Percentiles rank a stretch among this genome's conserved stretches.
These are phyloP conservation scores for Dipodomys spectabilis DNA, from an alignment of 2,113 vertebrate species.

Conservation along the genomic window DNA sequence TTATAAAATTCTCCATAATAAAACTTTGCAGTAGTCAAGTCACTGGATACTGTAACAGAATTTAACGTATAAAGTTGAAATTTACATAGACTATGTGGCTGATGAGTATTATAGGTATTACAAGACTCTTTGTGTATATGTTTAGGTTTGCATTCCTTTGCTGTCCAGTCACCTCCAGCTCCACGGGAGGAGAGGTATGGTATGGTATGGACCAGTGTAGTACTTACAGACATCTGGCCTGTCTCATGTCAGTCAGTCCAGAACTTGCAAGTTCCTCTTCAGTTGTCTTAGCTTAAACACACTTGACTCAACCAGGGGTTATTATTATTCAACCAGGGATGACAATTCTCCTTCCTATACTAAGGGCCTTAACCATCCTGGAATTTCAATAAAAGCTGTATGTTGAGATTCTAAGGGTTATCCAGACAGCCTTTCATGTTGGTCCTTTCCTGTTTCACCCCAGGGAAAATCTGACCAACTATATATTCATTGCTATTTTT, in stretches of 20 bases:
- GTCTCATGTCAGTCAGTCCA: background rate
- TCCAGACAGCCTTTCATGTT: conserved; percentile 59
- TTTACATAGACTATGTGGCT: background rate
- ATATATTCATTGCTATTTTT: conserved; percentile 82
- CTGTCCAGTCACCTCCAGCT: background rate
- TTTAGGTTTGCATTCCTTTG: background rate
- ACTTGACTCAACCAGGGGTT: background rate
- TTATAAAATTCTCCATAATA: background rate
- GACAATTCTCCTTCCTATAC: conserved; percentile 40
- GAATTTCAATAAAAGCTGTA: conserved; percentile 44
- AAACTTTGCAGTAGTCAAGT: background rate
- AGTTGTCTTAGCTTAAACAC: background rate
- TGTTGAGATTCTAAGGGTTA: conserved; percentile 32
- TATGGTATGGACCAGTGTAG: background rate
- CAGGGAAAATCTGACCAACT: conserved; percentile 77
- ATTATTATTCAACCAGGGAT: background rate
- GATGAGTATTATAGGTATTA: accelerated
- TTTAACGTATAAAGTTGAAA: background rate
- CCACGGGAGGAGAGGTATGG: background rate
- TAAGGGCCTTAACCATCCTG: background rate
- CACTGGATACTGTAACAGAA: no score
- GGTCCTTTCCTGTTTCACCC: conserved; percentile 64
- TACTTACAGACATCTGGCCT: background rate
- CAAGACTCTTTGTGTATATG: background rate
- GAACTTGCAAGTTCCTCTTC: background rate